Percentiles rank a stretch among this genome's conserved stretches.
Conservation (phyloP, 1,140 invertebrate species). For the Triops cancriformis region DNA sequence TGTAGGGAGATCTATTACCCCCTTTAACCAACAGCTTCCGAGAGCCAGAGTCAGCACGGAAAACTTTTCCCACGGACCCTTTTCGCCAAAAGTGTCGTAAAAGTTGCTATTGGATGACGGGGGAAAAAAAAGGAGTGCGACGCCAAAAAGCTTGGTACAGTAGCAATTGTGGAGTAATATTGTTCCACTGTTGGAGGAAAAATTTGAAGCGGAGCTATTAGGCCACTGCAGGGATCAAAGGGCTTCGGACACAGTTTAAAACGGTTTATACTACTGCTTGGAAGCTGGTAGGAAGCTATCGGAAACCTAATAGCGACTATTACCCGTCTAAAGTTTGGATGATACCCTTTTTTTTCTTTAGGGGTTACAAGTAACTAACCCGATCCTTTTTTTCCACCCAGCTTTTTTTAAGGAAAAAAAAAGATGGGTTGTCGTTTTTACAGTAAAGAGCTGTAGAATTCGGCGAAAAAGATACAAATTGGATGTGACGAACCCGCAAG, state of each 20-base stretch:
- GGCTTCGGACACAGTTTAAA: background rate
- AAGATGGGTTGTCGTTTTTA: no score
- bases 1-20: background rate
- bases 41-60: no score
- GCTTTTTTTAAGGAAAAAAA: no score
- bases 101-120: background rate
- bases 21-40: background rate
- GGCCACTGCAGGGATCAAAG: background rate
- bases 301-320: no score
- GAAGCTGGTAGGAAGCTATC: background rate
- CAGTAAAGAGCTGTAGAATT: background rate
- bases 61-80: background rate
- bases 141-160: background rate
- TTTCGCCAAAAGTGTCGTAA: background rate
- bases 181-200: background rate
- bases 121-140: background rate
- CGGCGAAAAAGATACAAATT: background rate
- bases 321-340: background rate
- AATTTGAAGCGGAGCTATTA: background rate
- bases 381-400: no score
- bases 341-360: background rate
- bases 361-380: no score
- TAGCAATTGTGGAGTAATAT: constrained; percentile 12
- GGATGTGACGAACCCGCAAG: background rate
- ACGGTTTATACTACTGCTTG: background rate